Conservation (phyloP, 2,113 vertebrate genomes). For the Notiomystis cincta region DNA sequence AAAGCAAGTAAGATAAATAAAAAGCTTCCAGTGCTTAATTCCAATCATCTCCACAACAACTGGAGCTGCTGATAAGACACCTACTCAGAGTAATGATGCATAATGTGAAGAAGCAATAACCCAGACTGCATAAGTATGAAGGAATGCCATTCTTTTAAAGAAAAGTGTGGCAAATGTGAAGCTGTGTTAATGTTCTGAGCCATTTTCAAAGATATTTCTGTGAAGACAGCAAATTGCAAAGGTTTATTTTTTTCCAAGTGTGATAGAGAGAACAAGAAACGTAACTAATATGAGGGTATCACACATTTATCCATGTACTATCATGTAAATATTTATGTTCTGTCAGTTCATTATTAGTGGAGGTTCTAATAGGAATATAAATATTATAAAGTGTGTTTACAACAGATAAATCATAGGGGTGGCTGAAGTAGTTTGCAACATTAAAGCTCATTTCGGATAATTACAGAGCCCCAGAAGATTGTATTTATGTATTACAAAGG, state of each 20-base stretch:
- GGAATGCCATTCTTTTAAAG: conserved; percentile 66
- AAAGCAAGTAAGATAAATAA: conserved; percentile 78
- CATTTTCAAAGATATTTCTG: conserved; percentile 65
- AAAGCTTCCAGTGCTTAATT: conserved; percentile 77
- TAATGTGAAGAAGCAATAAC: conserved; percentile 72
- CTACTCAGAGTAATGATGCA: conserved; percentile 76
- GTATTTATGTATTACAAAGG: conserved; percentile 68
- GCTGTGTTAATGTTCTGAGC: conserved; percentile 51
- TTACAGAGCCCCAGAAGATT: conserved; percentile 74
- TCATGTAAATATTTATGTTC: conserved; percentile 63
- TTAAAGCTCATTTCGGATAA: conserved; percentile 74
- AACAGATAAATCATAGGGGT: conserved; percentile 73
- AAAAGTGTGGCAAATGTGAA: conserved; percentile 65
- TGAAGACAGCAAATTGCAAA: conserved; percentile 47
- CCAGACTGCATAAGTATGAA: conserved; percentile 59
- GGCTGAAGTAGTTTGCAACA: conserved; percentile 69
- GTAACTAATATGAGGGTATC: conserved; percentile 43
- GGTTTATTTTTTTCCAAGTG: conserved; percentile 15
- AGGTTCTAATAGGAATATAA: conserved; percentile 70
- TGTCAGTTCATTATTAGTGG: conserved; percentile 59
- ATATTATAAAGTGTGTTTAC: conserved; percentile 73
- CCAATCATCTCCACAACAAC: conserved; percentile 75
- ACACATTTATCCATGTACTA: conserved; percentile 44
- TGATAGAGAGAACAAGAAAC: conserved; percentile 13
- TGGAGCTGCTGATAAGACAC: conserved; percentile 78